Percentiles rank a stretch among this genome's conserved stretches.
Conservation (phyloP, 1,140 invertebrate genomes). For the Drosophila saltans region DNA sequence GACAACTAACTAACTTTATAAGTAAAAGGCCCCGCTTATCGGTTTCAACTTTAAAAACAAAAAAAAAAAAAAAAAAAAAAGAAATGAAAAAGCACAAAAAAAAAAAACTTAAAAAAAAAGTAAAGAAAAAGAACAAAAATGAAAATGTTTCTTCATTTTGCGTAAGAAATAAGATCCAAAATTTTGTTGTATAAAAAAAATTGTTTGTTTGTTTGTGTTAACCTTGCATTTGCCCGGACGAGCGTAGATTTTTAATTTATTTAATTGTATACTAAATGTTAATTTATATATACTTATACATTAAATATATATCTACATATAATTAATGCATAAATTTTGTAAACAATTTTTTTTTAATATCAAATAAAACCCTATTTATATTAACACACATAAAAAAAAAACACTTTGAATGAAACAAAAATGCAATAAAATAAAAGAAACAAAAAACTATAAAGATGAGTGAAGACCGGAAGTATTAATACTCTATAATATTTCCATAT, state of each 20-base stretch:
- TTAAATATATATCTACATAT: constrained; percentile 39
- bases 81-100: constrained; percentile 23
- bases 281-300: constrained; percentile 52
- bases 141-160: no score
- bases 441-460: background rate
- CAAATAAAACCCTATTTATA: constrained; percentile 51
- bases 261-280: constrained; percentile 70
- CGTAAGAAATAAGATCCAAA: background rate
- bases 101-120: constrained; percentile 14
- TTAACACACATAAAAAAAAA: constrained; percentile 36
- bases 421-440: constrained; percentile 26
- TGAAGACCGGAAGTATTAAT: background rate
- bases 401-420: constrained; percentile 21
- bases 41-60: constrained; percentile 27
- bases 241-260: constrained; percentile 48
- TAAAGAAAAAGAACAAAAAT: background rate
- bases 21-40: constrained; percentile 38
- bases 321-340: constrained; percentile 61
- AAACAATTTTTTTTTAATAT: constrained; percentile 54
- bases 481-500: background rate
- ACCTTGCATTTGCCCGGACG: constrained; percentile 52
- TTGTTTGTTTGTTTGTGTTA: constrained; percentile 17
- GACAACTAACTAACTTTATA: constrained; percentile 13
- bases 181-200: constrained; percentile 19
- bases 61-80: background rate